Percentiles rank a stretch among this genome's conserved stretches.
Conservation (phyloP, 2,797 vertebrate species). For the Liparis tanakae region DNA sequence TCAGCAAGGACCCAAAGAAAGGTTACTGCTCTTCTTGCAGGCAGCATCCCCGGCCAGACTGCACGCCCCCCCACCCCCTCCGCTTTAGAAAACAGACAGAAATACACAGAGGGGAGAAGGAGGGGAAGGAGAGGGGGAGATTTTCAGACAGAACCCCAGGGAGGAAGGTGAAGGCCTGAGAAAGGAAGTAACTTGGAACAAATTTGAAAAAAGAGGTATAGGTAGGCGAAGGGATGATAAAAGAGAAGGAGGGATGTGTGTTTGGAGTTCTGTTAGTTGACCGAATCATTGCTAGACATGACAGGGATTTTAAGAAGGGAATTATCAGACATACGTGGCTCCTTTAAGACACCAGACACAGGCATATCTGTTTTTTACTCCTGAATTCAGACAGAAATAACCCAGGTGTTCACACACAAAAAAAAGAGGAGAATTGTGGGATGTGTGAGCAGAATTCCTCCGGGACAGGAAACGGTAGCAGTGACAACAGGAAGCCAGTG, state of each 20-base stretch:
- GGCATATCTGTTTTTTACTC: conserved; percentile 5
- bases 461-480: conserved; percentile 69
- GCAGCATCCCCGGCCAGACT: conserved; percentile 57
- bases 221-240: conserved; percentile 3
- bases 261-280: background rate
- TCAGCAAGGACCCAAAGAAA: conserved; percentile 74
- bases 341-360: background rate
- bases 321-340: background rate
- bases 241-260: background rate
- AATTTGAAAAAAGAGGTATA: conserved; percentile 12
- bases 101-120: conserved; percentile 31
- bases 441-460: conserved; percentile 54
- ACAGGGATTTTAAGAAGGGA: conserved; percentile 5
- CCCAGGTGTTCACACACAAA: conserved; percentile 27
- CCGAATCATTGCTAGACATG: conserved; percentile 6
- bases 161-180: conserved; percentile 35
- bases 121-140: conserved; percentile 29
- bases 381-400: conserved; percentile 11
- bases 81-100: conserved; percentile 41
- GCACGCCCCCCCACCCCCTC: background rate
- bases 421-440: conserved; percentile 32
- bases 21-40: conserved; percentile 62
- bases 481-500: conserved; percentile 69
- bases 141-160: conserved; percentile 38
- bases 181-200: conserved; percentile 31